Conservation (phyloP, 1,140 invertebrate species). For the Oryctes rhinoceros region DNA sequence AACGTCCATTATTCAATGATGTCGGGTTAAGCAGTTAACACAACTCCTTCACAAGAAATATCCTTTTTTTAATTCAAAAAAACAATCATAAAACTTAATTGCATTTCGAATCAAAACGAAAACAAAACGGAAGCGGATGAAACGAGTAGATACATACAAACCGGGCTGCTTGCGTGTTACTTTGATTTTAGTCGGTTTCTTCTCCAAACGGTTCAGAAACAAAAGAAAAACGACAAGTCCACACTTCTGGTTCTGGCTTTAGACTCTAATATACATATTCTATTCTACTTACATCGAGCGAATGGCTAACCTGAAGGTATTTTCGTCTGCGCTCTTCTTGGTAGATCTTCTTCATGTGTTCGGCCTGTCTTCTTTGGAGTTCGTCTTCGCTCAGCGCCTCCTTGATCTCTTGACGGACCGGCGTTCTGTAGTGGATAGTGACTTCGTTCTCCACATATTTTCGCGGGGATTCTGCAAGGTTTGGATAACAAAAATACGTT, state of each 20-base stretch:
- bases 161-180: neutral
- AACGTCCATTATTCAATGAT: too few relatives aligned
- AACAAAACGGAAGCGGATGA: neutral
- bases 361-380: conserved; percentile 82
- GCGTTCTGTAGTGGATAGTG: conserved; percentile 90
- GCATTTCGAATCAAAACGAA: neutral
- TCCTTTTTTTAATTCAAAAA: too few relatives aligned
- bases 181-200: conserved; percentile 6
- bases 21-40: neutral
- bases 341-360: conserved; percentile 89
- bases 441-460: conserved; percentile 91
- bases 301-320: conserved; percentile 74
- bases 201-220: neutral
- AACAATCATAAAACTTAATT: too few relatives aligned
- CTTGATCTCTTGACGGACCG: conserved; percentile 84
- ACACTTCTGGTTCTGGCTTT: neutral
- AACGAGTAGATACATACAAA: neutral
- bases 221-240: neutral
- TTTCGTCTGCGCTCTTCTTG: conserved; percentile 87
- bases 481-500: neutral
- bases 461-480: conserved; percentile 76
- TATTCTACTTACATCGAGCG: conserved; percentile 49
- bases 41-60: too few relatives aligned
- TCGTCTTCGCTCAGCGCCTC: conserved; percentile 84
- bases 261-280: neutral